Base-by-base conservation (phyloP, 2,797 vertebrate genomes). In the Aldrovandia affinis region DNA sequence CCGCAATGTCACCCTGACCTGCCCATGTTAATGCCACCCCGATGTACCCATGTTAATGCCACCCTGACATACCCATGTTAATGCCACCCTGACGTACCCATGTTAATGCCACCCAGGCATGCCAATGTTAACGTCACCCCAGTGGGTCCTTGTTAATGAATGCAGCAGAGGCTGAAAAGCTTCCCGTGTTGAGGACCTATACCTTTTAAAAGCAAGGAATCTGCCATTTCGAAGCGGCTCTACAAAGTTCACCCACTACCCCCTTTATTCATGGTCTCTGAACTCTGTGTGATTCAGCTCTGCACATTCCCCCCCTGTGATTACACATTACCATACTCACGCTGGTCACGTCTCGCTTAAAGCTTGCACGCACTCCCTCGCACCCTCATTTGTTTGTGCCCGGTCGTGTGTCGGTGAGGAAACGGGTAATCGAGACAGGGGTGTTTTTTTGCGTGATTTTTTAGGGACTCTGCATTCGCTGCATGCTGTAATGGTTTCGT, bases 241-340 rank as follows among this genome's bases (percentile, higher is more conserved):
- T 4, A 42, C 68, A 8, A 39, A 73, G 36, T 33, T 47, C 47
- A n/a, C 15, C 7, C 3, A 15, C 36, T 42, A 20, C 68, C 68
- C 0, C 90, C 92, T 93, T 93, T 92, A 94, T 94, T 93, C 93
- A 92, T 92, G 68, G 88, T 87, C 88, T 87, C 88, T 33, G 68
- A 36, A 79, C 86, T 88, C 86, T 88, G 85, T 92, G 90, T 92
- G 91, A 93, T 92, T 93, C 93, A 92, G 92, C 92, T 92, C 91
- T 92, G 73, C 73, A 77, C n/a, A 77, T 47, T 77, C 42, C 10
- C n/a, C n/a, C n/a, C n/a, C 73, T 18, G 0, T 42, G 39, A 77
- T 77, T 77, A 77, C 73, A 47, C 8, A 47, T 77, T 4, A 5
- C 39, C 73, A n/a, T 20, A 47, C 39, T 47, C 0, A 20, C 42